Percentiles rank a stretch among this genome's conserved stretches.
phyloP scores from a whole-genome alignment of 2,113 vertebrate species.

The Lagopus leucura region DNA sequence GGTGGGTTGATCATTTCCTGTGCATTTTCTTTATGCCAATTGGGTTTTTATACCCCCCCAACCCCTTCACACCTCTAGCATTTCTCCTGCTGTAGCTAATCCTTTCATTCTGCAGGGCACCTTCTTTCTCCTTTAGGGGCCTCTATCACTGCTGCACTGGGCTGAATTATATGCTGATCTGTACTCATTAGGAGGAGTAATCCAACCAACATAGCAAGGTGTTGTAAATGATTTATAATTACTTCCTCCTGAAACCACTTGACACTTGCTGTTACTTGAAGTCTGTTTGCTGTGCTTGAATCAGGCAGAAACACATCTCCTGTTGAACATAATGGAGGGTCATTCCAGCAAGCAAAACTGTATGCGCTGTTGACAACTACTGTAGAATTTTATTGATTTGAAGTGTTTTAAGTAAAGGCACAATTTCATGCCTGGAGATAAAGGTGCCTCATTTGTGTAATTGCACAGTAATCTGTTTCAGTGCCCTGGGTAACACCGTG shows the following conservation, averaged over 20 bases:
- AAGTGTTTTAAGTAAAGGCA: slow-evolving; percentile 64
- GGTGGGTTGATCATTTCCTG: not conserved
- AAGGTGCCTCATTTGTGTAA: slow-evolving; percentile 65
- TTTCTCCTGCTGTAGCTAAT: not conserved
- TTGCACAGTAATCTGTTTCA: slow-evolving; percentile 67
- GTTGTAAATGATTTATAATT: slow-evolving; percentile 60
- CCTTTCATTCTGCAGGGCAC: not conserved
- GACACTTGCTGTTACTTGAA: slow-evolving; percentile 71
- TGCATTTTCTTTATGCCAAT: not conserved
- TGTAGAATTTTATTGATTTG: slow-evolving; percentile 71
- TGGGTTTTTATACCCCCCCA: not conserved
- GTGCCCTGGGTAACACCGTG: slow-evolving; percentile 55
- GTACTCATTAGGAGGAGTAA: slow-evolving; percentile 33
- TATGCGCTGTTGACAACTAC: slow-evolving; percentile 43
- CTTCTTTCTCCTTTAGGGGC: not conserved
- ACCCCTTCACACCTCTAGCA: not conserved
- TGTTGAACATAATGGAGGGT: slow-evolving; percentile 56
- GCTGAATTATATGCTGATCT: slow-evolving; percentile 40
- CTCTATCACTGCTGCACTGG: not conserved
- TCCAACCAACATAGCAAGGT: slow-evolving; percentile 16
- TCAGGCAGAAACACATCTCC: slow-evolving; percentile 55
- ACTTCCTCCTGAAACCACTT: slow-evolving; percentile 67
- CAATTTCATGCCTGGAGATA: slow-evolving; percentile 54
- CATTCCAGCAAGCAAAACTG: slow-evolving; percentile 70
- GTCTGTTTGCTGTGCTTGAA: slow-evolving; percentile 66